These are phyloP conservation scores for Microcebus jonahi DNA, from an alignment of 2,113 vertebrate species.

Conservation along the genomic window DNA sequence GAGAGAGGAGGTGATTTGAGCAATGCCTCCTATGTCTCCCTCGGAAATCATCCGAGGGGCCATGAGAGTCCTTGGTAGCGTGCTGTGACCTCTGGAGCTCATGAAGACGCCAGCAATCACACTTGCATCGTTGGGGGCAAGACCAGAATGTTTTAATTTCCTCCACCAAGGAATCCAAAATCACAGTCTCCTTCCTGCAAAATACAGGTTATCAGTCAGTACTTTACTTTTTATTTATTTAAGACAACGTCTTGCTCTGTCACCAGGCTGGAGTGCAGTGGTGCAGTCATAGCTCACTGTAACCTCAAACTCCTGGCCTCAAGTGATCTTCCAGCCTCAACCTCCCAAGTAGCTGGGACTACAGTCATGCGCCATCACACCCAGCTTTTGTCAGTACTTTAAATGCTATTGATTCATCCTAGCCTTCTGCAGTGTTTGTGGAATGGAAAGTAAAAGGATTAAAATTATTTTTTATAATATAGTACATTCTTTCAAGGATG, in stretches of 20 bases:
- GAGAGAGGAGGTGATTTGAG: slow-evolving; percentile 96
- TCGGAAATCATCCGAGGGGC: slow-evolving; percentile 94
- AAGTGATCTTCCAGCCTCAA: no score
- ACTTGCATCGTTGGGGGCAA: slow-evolving; percentile 82
- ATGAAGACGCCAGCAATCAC: slow-evolving; percentile 86
- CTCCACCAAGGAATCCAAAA: slow-evolving; percentile 55
- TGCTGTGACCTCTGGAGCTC: slow-evolving; percentile 95
- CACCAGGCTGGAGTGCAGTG: no score
- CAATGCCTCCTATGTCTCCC: slow-evolving; percentile 93
- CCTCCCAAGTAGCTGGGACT: no score
- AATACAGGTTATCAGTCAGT: slow-evolving; percentile 77
- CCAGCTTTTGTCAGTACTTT: slow-evolving; percentile 54
- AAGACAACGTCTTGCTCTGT: no score
- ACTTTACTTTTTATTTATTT: not conserved
- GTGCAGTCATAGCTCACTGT: no score
- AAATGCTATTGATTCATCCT: not conserved
- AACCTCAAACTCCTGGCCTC: no score
- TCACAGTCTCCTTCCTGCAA: slow-evolving; percentile 78
- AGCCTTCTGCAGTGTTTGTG: not conserved
- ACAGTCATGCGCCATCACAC: no score
- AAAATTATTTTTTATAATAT: slow-evolving; percentile 24
- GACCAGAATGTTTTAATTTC: slow-evolving; percentile 53
- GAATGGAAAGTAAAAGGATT: not conserved
- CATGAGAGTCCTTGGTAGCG: slow-evolving; percentile 90
- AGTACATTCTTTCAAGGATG: not conserved